Evolutionary conservation across 2,888 invertebrate genomes (phyloP).

Genomic region (Lamellibrachia satsuma): DNA sequence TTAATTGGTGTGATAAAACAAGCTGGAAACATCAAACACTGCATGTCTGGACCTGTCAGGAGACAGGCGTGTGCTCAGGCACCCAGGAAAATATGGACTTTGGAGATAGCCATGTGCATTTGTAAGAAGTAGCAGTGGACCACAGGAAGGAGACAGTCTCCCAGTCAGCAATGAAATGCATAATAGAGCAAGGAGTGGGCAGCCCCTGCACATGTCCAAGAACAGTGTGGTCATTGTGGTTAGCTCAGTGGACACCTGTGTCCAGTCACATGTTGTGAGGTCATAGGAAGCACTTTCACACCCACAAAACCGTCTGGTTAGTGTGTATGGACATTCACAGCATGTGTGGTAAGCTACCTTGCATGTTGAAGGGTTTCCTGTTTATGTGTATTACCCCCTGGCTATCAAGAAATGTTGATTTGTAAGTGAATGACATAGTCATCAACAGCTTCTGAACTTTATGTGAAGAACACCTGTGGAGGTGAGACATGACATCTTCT

Average conservation of each 20-base stretch:
- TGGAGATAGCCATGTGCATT: neutral
- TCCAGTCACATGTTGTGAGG: neutral
- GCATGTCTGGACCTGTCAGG: neutral
- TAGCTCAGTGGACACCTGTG: neutral
- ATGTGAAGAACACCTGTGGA: neutral
- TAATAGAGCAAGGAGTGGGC: slow-evolving; percentile 5
- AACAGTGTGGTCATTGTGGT: neutral
- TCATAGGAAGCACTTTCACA: neutral
- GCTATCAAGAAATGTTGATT: neutral
- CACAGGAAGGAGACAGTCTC: neutral
- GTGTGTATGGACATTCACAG: neutral
- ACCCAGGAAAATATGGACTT: neutral
- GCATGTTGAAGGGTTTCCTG: neutral
- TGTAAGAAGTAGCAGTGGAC: neutral
- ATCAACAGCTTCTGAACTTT: neutral
- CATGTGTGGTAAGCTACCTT: neutral
- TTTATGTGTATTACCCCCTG: neutral
- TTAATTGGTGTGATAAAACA: neutral
- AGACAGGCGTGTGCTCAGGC: neutral
- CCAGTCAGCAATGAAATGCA: neutral
- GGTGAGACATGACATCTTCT: neutral
- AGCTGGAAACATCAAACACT: neutral
- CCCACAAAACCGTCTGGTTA: neutral
- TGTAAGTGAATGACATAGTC: neutral
- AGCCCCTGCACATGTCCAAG: neutral